Conservation (phyloP, 1,140 invertebrate genomes). For the Panagrolaimus sp. region DNA sequence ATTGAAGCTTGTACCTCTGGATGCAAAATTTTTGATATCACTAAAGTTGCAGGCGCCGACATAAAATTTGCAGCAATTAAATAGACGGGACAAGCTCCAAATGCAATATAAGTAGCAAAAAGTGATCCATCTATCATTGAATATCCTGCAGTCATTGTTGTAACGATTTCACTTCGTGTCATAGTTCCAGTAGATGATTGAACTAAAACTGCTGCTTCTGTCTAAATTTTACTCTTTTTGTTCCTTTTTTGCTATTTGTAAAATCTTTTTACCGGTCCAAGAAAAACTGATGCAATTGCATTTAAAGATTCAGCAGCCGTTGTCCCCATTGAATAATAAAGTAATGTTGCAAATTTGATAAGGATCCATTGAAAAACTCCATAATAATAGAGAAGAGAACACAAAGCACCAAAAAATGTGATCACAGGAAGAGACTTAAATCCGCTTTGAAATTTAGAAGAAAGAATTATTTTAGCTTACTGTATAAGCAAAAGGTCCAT, state of each 20-base stretch:
- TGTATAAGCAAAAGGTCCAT: not conserved
- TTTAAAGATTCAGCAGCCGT: conserved; percentile 29
- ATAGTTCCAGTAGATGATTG: not conserved
- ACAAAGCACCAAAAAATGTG: not conserved
- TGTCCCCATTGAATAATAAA: conserved; percentile 31
- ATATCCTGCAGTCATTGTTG: conserved; percentile 10
- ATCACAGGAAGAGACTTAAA: conserved; percentile 18
- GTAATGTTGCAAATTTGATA: conserved; percentile 18
- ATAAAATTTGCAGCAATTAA: conserved; percentile 15
- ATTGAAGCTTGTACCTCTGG: not conserved
- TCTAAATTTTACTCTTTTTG: not conserved
- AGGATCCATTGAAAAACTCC: conserved; percentile 27
- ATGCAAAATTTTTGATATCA: conserved; percentile 8
- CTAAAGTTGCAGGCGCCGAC: conserved; percentile 10
- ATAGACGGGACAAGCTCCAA: conserved; percentile 7
- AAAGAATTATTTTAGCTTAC: not conserved
- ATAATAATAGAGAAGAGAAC: conserved; percentile 27
- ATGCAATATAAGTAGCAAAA: conserved; percentile 8
- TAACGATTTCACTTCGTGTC: conserved; percentile 7
- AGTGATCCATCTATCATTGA: conserved; percentile 7
- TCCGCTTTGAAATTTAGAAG: not conserved
- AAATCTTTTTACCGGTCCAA: conserved; percentile 20
- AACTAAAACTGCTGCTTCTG: conserved; percentile 13
- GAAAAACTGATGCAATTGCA: conserved; percentile 25
- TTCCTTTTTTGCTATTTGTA: no score